Conservation (phyloP, 2,888 invertebrate genomes). For the Synergus laeviventris region DNA sequence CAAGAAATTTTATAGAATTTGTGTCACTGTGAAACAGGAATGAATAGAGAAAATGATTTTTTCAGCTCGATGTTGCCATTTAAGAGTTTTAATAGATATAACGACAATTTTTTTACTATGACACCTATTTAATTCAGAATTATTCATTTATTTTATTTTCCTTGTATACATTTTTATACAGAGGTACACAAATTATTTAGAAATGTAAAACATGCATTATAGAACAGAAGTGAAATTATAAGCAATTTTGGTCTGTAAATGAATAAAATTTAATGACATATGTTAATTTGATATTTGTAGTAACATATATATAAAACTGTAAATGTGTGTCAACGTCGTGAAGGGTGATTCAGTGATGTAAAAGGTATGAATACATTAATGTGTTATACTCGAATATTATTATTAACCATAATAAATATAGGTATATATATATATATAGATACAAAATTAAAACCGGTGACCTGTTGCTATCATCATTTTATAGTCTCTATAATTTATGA, state of each 20-base stretch:
- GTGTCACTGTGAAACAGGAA: background rate
- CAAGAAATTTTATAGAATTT: background rate
- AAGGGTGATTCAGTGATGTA: conserved; percentile 59
- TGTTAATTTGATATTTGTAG: conserved; percentile 45
- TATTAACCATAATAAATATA: conserved; percentile 61
- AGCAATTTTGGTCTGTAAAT: background rate
- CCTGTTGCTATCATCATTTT: conserved; percentile 14
- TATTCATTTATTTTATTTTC: background rate
- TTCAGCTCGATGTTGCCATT: background rate
- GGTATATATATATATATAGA: conserved; percentile 56
- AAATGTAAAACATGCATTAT: background rate
- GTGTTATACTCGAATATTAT: conserved; percentile 61
- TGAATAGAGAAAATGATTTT: background rate
- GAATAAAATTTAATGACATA: background rate
- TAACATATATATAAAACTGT: conserved; percentile 58
- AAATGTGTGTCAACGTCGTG: conserved; percentile 57
- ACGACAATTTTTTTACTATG: background rate
- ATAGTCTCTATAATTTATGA: conserved; percentile 22
- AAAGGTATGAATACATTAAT: conserved; percentile 61
- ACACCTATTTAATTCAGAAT: background rate
- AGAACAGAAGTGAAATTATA: too few species aligned
- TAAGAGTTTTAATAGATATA: background rate
- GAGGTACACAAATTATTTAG: background rate
- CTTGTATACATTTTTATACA: too few species aligned
- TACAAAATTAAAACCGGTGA: background rate